A percentile compares a stretch with the other conserved stretches of the same genome.
Evolutionary conservation across 2,888 invertebrate species (phyloP).

Genomic region (Eubasilissa splendida): DNA sequence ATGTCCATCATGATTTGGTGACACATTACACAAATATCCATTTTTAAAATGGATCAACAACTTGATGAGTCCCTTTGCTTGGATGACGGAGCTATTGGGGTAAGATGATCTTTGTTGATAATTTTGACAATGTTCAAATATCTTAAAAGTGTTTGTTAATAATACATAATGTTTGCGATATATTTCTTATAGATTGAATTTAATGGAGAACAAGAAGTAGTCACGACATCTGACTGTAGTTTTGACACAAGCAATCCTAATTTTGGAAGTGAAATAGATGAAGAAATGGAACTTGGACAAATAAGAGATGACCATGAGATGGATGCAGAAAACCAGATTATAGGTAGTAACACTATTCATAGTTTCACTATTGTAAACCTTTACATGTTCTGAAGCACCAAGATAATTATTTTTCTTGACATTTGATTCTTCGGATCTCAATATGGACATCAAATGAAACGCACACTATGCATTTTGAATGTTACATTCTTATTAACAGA

Average conservation of each 20-base stretch:
- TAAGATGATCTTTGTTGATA: conserved; percentile 58
- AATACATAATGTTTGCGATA: conserved; percentile 2
- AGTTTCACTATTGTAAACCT: neutral
- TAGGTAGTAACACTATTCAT: conserved; percentile 31
- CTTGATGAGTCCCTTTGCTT: conserved; percentile 68
- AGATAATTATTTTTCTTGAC: neutral
- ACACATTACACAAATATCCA: neutral
- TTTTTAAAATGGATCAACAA: conserved; percentile 66
- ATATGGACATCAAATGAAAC: neutral
- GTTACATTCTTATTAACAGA: too few species aligned
- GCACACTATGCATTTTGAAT: neutral
- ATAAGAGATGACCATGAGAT: conserved; percentile 67
- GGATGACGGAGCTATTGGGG: conserved; percentile 66
- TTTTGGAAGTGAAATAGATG: conserved; percentile 45
- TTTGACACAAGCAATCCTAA: conserved; percentile 64
- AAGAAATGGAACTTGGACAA: conserved; percentile 67
- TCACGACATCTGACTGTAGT: conserved; percentile 65
- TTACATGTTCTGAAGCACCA: neutral
- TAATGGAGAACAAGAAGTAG: conserved; percentile 64
- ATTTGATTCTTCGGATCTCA: neutral
- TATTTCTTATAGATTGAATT: conserved; percentile 66
- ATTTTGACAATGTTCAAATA: conserved; percentile 43
- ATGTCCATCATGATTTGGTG: conserved; percentile 10
- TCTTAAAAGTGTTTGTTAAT: conserved; percentile 47
- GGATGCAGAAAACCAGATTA: conserved; percentile 63